These are phyloP conservation scores for Corythornis vintsioides DNA, from an alignment of 2,113 vertebrate genomes.

Conservation along the genomic window DNA sequence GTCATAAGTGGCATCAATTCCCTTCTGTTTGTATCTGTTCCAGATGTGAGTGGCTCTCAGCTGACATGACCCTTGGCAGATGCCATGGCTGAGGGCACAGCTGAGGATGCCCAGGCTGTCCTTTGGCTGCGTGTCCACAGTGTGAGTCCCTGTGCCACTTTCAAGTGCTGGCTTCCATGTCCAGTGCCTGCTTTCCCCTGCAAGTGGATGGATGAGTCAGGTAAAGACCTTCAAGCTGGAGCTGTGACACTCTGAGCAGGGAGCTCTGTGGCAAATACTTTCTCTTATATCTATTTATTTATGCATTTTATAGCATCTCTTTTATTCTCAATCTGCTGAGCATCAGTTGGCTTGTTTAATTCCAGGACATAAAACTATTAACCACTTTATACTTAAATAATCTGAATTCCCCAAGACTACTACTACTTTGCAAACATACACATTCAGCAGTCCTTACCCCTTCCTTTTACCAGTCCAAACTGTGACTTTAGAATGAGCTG, in stretches of 20 bases:
- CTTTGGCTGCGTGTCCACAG: not conserved
- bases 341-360: not conserved
- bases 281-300: not conserved
- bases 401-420: not conserved
- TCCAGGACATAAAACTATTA: not conserved
- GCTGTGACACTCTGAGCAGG: not conserved
- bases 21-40: not conserved
- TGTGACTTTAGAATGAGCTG: not conserved
- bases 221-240: slow-evolving; percentile 50
- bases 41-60: not conserved
- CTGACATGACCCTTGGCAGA: not conserved
- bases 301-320: not conserved
- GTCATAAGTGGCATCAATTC: not conserved
- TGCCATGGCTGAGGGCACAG: slow-evolving; percentile 49
- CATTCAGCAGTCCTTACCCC: not conserved
- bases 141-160: slow-evolving; percentile 69
- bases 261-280: not conserved
- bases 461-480: not conserved
- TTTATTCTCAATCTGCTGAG: not conserved
- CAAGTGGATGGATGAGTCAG: slow-evolving; percentile 74
- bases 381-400: not conserved
- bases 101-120: slow-evolving; percentile 46
- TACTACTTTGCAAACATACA: not conserved
- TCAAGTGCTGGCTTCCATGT: slow-evolving; percentile 78
- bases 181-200: slow-evolving; percentile 77